Conservation (phyloP, 2,888 invertebrate genomes). For the Machimus atricapillus region DNA sequence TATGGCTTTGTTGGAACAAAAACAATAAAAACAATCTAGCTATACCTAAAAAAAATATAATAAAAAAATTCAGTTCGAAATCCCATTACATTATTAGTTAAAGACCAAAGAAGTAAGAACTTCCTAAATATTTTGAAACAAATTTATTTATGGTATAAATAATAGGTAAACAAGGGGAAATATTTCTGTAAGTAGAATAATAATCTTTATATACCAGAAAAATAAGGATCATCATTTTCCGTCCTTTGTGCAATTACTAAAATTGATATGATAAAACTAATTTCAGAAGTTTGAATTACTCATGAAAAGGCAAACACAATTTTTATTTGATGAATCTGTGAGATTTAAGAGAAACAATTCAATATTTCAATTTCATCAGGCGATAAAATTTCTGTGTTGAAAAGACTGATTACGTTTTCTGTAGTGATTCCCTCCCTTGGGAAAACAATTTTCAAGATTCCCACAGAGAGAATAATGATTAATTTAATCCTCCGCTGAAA, state of each 20-base stretch:
- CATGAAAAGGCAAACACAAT: neutral
- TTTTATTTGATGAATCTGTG: neutral
- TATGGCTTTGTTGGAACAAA: neutral
- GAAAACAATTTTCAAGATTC: neutral
- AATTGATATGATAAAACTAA: neutral
- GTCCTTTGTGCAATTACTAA: neutral
- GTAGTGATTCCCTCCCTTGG: neutral
- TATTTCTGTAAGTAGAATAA: no score
- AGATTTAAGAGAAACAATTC: neutral
- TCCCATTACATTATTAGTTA: no score
- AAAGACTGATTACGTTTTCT: neutral
- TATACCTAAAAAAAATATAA: neutral
- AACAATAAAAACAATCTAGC: neutral
- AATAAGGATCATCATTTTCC: neutral
- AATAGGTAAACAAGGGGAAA: no score
- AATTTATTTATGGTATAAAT: no score
- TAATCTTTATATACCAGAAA: neutral
- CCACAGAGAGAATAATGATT: neutral
- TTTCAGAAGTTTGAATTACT: neutral
- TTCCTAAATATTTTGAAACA: no score
- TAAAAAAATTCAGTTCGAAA: no score
- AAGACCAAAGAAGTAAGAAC: no score
- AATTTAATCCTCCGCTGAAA: neutral
- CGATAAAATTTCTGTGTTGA: neutral
- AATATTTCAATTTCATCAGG: neutral